Evolutionary conservation across 2,888 invertebrate genomes (phyloP).

Genomic region (Drosophila macrospina): DNA sequence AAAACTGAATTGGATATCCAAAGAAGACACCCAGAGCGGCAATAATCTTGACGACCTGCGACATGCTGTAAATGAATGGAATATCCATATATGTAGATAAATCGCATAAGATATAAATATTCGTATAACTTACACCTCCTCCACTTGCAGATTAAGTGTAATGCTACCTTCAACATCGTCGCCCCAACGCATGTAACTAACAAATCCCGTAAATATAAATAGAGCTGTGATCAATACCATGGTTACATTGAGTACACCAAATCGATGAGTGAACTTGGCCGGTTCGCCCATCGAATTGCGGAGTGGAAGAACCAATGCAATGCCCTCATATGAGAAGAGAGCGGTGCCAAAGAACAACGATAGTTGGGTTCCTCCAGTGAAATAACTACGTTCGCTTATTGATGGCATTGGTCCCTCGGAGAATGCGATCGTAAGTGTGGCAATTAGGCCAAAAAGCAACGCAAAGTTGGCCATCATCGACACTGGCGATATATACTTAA

Average conservation of each 20-base stretch:
- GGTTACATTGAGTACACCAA: slow-evolving; percentile 95
- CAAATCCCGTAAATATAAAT: slow-evolving; percentile 93
- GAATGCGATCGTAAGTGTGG: slow-evolving; percentile 91
- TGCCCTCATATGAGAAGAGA: slow-evolving; percentile 98
- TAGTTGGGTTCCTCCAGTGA: slow-evolving; percentile 88
- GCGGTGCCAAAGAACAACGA: slow-evolving; percentile 98
- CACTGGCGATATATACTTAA: slow-evolving; percentile 88
- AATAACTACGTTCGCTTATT: slow-evolving; percentile 87
- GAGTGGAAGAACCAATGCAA: slow-evolving; percentile 95
- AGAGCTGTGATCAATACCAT: slow-evolving; percentile 93
- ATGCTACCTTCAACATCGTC: slow-evolving; percentile 92
- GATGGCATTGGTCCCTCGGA: slow-evolving; percentile 89
- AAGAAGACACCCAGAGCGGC: slow-evolving; percentile 95
- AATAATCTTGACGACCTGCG: slow-evolving; percentile 92
- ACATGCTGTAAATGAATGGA: slow-evolving; percentile 87
- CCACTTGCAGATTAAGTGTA: slow-evolving; percentile 92
- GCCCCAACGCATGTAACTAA: slow-evolving; percentile 95
- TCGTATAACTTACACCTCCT: slow-evolving; percentile 72
- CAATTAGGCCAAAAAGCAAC: slow-evolving; percentile 88
- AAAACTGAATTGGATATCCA: slow-evolving; percentile 98
- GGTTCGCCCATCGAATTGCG: slow-evolving; percentile 96
- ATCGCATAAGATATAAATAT: not conserved
- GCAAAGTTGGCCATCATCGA: slow-evolving; percentile 92
- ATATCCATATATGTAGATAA: not conserved
- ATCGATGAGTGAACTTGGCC: slow-evolving; percentile 90